A percentile compares a stretch with the other conserved stretches of the same genome.
Conservation (phyloP, 2,113 vertebrate species). For the Halcyon senegalensis region DNA sequence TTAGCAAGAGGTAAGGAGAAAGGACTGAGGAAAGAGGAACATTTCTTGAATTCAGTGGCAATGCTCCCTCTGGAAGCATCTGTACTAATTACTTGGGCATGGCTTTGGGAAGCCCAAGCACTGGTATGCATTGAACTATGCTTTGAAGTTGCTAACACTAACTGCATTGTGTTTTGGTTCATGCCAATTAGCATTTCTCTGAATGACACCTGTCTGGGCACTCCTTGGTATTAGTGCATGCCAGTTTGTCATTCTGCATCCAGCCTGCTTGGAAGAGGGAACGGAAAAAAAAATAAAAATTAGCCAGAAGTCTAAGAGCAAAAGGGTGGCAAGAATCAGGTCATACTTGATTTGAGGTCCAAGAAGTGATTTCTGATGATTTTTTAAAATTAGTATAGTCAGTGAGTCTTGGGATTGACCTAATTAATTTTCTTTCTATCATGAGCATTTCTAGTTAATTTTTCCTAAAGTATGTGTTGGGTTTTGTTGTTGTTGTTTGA, state of each 20-base stretch:
- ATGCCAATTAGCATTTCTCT: not conserved
- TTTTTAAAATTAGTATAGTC: not conserved
- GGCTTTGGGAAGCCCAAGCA: not conserved
- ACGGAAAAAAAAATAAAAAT: not conserved
- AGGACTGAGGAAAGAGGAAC: not conserved
- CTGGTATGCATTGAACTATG: not conserved
- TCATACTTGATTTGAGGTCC: not conserved
- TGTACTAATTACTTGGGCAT: not conserved
- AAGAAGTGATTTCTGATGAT: not conserved
- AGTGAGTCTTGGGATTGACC: not conserved
- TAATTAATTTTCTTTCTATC: not conserved
- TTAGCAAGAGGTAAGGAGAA: not conserved
- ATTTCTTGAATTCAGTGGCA: not conserved
- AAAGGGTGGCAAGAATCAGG: not conserved
- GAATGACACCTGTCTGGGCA: not conserved
- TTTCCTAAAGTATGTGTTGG: not conserved
- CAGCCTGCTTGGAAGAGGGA: not conserved
- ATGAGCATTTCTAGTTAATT: not conserved
- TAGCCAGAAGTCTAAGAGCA: not conserved
- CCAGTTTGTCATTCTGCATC: not conserved
- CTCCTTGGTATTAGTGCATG: not conserved
- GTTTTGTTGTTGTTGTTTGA: rapidly evolving
- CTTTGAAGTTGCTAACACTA: not conserved
- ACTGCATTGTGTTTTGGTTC: not conserved
- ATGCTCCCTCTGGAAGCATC: not conserved